Base-by-base conservation (phyloP, 1,140 invertebrate species). In the Scaptomyza hsui region DNA sequence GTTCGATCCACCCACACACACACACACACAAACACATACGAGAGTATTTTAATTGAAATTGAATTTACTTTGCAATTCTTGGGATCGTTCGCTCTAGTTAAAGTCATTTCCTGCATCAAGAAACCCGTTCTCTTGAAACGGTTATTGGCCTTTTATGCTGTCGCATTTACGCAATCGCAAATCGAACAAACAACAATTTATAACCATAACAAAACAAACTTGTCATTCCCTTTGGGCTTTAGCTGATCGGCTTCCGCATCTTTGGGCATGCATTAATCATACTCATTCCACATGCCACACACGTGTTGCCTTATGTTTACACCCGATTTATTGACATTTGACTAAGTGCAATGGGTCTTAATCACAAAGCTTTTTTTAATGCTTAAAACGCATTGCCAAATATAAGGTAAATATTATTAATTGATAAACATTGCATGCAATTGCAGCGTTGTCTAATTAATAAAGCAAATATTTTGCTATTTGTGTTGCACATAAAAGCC, bases 381-480 rank as follows among this genome's bases (percentile, higher is more conserved):
- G 45, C 37, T 32, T 7, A 2, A 55, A 68, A 80, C 51, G 79
- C 75, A 64, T 80, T 85, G 79, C 79, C 80, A 85, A 85, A 83
- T 85, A 72, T 7, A 1, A 47, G 37, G 53, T 64, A 81, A 81
- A 82, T 77, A 81, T 69, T 73, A 42, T 62, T 57, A 63, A 62
- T 60, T 57, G 69, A 62, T 60, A 42, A 37, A 48, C 53, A 44
- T 68, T 44, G 37, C 48, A 52, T 47, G 60, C 41, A 44, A 44
- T 37, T 55, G 47, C 24, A 39, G 57, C 41, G 49, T 44, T 61
- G 77, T 73, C 86, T 85, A 85, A 85, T 85, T 85, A 88, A 88
- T 85, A 85, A 85, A 75, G 55, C 71, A 86, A 86, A 88, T 88
- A 88, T 86, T 88, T 88, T 72, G 74, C 60, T 71, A 67, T 78